Percentiles rank a stretch among this genome's conserved stretches.
Conservation (phyloP, 2,113 vertebrate species). For the Scophthalmus maximus region DNA sequence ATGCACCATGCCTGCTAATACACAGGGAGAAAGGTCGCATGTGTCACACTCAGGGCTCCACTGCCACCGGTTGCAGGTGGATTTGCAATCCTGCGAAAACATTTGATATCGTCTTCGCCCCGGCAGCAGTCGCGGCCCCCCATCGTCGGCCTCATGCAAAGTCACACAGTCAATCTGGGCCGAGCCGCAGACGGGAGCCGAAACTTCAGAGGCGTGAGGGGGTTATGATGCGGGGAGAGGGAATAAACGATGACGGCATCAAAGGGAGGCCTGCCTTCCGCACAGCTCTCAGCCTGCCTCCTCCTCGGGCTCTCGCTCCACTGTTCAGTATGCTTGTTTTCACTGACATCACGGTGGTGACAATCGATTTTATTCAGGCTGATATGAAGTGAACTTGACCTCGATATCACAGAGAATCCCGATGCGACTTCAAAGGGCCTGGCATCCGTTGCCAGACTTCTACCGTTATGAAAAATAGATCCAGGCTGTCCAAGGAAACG, state of each 20-base stretch:
- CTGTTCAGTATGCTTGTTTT: background rate
- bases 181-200: slow-evolving; percentile 35
- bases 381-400: slow-evolving; percentile 24
- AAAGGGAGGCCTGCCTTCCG: slow-evolving; percentile 50
- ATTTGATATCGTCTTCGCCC: slow-evolving; percentile 27
- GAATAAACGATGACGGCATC: slow-evolving; percentile 64
- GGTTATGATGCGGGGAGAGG: slow-evolving; percentile 53
- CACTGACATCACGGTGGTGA: background rate
- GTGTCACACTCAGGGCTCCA: background rate
- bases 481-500: no score
- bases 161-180: slow-evolving; percentile 34
- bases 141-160: slow-evolving; percentile 52
- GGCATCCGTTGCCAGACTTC: no score
- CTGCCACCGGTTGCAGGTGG: slow-evolving; percentile 17
- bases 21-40: background rate
- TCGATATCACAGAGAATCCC: slow-evolving; percentile 17
- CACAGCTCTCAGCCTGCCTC: slow-evolving; percentile 10
- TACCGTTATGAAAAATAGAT: no score
- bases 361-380: background rate
- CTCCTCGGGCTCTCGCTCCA: background rate
- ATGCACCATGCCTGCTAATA: background rate
- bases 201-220: slow-evolving; percentile 51
- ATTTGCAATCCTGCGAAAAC: slow-evolving; percentile 24
- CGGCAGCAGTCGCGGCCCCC: background rate
- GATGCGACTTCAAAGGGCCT: no score